Conservation (phyloP, 2,113 vertebrate genomes). For the Cisticola juncidis region DNA sequence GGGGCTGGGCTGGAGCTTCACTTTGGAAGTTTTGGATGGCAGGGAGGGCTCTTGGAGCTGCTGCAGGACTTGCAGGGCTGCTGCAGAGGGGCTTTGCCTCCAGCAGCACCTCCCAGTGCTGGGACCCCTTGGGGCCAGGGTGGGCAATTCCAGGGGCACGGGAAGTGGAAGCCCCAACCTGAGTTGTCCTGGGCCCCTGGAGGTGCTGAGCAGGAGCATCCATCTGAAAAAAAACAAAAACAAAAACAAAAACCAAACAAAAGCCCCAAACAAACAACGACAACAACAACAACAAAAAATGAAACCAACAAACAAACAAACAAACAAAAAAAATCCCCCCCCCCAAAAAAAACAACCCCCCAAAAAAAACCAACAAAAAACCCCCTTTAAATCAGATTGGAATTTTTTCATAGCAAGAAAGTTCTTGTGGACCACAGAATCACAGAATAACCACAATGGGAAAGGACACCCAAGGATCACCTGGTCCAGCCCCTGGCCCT, state of each 20-base stretch:
- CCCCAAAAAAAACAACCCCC: no score
- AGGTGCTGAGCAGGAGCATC: not conserved
- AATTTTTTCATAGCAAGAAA: not conserved
- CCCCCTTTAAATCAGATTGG: not conserved
- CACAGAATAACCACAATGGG: not conserved
- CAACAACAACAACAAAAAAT: no score
- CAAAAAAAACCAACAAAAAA: no score
- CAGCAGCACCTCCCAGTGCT: not conserved
- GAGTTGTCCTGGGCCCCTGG: not conserved
- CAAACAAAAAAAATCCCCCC: no score
- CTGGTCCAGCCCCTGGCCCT: fast-evolving
- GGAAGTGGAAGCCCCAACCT: no score
- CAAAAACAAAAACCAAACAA: no score
- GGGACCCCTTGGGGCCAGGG: not conserved
- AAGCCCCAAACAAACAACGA: no score
- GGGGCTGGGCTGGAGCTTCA: not conserved
- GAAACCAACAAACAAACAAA: no score
- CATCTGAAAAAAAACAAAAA: not conserved
- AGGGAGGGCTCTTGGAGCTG: not conserved
- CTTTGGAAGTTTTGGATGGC: not conserved
- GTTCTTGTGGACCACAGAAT: not conserved
- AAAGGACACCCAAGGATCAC: not conserved
- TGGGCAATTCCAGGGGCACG: fast-evolving
- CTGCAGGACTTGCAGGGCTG: not conserved
- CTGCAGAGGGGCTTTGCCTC: not conserved